Evolutionary conservation across 2,113 vertebrate genomes (phyloP).

Genomic region (Carettochelys insculpta): DNA sequence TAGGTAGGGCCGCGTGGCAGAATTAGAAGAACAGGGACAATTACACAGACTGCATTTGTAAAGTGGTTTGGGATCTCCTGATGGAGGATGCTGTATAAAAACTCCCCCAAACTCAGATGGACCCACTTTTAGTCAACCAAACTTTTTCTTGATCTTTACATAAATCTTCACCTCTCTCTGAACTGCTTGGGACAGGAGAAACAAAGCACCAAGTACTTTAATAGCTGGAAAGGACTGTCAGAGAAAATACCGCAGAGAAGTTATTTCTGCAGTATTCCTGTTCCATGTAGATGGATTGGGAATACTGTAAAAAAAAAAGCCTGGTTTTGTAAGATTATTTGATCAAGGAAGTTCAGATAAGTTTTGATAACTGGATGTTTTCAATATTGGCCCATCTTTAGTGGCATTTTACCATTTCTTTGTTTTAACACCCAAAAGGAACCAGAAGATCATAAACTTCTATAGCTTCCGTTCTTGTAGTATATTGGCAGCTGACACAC

Average conservation of each 20-base stretch:
- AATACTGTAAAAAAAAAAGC: neutral
- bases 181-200: neutral
- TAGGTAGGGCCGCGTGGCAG: neutral
- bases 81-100: neutral
- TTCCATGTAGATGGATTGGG: neutral
- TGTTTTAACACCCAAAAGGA: neutral
- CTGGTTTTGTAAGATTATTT: neutral
- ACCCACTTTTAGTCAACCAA: neutral
- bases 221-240: neutral
- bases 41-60: neutral
- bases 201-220: neutral
- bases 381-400: neutral
- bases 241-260: neutral
- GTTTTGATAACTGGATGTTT: neutral
- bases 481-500: neutral
- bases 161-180: neutral
- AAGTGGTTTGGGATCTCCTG: neutral
- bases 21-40: neutral
- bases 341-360: neutral
- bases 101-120: neutral
- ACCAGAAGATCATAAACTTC: fast-evolving
- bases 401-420: neutral
- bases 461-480: neutral
- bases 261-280: neutral
- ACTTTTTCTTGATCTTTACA: neutral